These are phyloP conservation scores for Ceyx melanurus DNA, from an alignment of 2,113 vertebrate genomes.

Conservation along the genomic window DNA sequence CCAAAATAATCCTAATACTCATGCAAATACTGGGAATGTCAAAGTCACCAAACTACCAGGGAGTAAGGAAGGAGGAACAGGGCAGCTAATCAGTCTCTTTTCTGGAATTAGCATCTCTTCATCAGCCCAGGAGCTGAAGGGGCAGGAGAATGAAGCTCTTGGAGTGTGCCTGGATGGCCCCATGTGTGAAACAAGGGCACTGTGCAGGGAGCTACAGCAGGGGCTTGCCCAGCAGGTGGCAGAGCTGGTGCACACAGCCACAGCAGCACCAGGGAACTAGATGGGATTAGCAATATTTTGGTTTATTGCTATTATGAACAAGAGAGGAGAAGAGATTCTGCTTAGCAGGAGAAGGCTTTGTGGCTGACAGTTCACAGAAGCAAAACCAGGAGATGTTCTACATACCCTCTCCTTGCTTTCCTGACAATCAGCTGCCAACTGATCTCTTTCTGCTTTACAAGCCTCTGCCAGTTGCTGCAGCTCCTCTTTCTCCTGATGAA, in stretches of 20 bases:
- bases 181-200: not conserved
- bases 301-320: not conserved
- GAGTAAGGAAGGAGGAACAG: not conserved
- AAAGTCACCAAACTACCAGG: not conserved
- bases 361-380: not conserved
- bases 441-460: slow-evolving; percentile 37
- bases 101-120: not conserved
- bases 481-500: slow-evolving; percentile 53
- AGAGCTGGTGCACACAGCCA: not conserved
- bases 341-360: not conserved
- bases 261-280: too few species aligned
- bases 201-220: not conserved
- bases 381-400: not conserved
- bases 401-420: slow-evolving; percentile 57
- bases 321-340: not conserved
- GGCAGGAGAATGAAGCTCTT: not conserved
- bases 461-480: slow-evolving; percentile 45
- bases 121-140: not conserved
- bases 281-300: not conserved
- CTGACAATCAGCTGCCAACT: slow-evolving; percentile 22
- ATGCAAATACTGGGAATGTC: not conserved
- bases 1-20: not conserved
- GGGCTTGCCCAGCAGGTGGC: not conserved
- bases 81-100: not conserved
- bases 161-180: not conserved